Base-by-base conservation (phyloP, 2,888 invertebrate species). In the Dryocosmus kuriphilus region DNA sequence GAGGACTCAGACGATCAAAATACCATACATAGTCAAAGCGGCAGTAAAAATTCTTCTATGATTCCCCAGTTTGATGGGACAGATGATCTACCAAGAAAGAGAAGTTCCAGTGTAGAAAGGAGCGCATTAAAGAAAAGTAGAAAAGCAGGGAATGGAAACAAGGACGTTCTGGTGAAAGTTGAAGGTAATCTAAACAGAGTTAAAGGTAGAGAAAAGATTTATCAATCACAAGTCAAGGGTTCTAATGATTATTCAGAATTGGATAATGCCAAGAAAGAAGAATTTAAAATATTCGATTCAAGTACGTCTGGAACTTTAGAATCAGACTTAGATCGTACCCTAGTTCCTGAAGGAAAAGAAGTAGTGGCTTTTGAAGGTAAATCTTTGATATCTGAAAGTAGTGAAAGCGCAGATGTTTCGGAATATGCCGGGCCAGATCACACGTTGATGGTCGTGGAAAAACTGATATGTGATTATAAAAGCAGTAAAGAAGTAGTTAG, bases 401-500 rank as follows among this genome's bases (percentile, higher is more conserved):
- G 27, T 27, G 27, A 30, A 24, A 67, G 67, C 4, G 9, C 46
- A 19, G 65, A 65, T 1, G 41, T 19, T 27, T 30, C 9, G 30
- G 51, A 24, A 71, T n/a, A 51, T 51, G 19, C n/a, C 6, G 30
- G 27, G 8, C 11, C 11, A 8, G 51, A 71, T 55, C 30, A 51
- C 2, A 51, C 71, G 11, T 6, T 71, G 11, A 27, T 71, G 8
- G 11, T 30, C 22, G 71, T 51, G 11, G 71, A 71, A 32, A 71
- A 55, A 30, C 84, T 87, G 65, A 87, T 87, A 35, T 91, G 90
- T 77, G 76, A 81, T 57, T 90, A 88, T 67, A 86, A 71, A 51
- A n/a, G 9, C 16, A 16, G 24, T 14, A 27, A 14, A 14, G 16
- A 22, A 14, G 11, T 16, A 27, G 27, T 16, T 60, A 7, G 16